Percentiles rank a stretch among this genome's conserved stretches.
Conservation (phyloP, 2,797 vertebrate species). For the Bovichtus diacanthus region DNA sequence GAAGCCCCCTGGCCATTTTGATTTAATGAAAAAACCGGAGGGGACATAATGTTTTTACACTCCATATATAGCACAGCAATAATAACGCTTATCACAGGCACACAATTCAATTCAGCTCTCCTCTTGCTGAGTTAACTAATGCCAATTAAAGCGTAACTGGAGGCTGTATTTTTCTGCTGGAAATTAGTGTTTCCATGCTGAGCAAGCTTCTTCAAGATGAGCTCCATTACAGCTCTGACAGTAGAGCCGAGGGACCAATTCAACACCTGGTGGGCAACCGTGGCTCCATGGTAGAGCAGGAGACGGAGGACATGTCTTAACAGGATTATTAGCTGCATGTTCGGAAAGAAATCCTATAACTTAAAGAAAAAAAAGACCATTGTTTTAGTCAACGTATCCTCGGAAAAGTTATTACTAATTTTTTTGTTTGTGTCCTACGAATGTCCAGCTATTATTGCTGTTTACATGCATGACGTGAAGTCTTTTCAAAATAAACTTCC, state of each 20-base stretch:
- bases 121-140: conserved; percentile 32
- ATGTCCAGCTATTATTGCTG: too few relatives aligned
- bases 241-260: conserved; percentile 42
- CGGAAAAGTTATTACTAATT: too few relatives aligned
- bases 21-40: background rate
- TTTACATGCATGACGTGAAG: too few relatives aligned
- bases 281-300: background rate
- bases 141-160: conserved; percentile 45
- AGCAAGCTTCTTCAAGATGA: conserved; percentile 33
- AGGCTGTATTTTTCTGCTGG: conserved; percentile 38
- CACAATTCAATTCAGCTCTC: background rate
- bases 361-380: background rate
- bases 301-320: conserved; percentile 11
- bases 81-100: background rate
- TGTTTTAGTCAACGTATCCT: too few relatives aligned
- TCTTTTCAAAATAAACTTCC: too few relatives aligned
- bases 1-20: background rate
- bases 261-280: conserved; percentile 28
- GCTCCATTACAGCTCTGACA: conserved; percentile 33
- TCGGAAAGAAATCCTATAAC: background rate
- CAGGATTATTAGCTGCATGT: background rate
- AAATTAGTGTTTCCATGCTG: conserved; percentile 40
- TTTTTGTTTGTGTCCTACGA: too few relatives aligned
- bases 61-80: background rate
- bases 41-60: background rate